These are phyloP conservation scores for Sinocyclocheilus rhinocerous DNA, from an alignment of 2,113 vertebrate genomes.

Conservation along the genomic window DNA sequence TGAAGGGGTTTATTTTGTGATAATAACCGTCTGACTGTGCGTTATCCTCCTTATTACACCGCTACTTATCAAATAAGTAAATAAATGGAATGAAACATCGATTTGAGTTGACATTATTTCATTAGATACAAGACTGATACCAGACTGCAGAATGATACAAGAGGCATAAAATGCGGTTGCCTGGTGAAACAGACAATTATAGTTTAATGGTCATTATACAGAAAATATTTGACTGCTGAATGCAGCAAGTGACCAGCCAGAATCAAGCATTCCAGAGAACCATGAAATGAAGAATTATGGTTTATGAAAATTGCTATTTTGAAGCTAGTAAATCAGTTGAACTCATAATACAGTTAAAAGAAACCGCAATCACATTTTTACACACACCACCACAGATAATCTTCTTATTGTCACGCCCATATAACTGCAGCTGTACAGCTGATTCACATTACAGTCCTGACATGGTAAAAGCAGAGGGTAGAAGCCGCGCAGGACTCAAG, in stretches of 20 bases:
- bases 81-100: neutral
- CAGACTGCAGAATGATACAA: neutral
- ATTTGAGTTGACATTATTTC: neutral
- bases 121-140: neutral
- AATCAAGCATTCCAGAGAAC: neutral
- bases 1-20: neutral
- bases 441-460: conserved; percentile 41
- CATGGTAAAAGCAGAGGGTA: neutral
- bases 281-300: neutral
- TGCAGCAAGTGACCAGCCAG: neutral
- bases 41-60: neutral
- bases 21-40: neutral
- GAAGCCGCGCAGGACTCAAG: conserved; percentile 10
- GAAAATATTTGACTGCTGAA: neutral
- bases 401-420: neutral
- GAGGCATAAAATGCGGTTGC: neutral
- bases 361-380: neutral
- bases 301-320: conserved; percentile 9
- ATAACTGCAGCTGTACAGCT: conserved; percentile 32
- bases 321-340: neutral
- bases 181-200: neutral
- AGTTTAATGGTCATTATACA: neutral
- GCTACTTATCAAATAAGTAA: neutral
- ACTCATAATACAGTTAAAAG: conserved; percentile 5
- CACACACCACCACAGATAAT: conserved; percentile 13